Base-by-base conservation (phyloP, 2,113 vertebrate species). In the Poeciliopsis turrubarensis region DNA sequence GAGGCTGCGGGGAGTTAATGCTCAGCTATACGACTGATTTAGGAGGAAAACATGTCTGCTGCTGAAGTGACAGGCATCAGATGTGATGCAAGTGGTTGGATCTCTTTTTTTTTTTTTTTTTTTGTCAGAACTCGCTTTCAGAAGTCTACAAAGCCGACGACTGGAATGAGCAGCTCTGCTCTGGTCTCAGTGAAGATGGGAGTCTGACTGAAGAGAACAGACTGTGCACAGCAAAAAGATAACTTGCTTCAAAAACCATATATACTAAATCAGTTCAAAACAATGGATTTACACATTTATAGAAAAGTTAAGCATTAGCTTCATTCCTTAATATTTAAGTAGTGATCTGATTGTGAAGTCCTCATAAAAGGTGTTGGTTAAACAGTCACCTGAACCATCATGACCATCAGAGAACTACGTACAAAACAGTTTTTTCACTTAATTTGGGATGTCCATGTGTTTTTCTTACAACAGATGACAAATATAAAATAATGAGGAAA, bases 1-100 rank as follows among this genome's bases (percentile, higher is more conserved):
- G 66, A 60, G 39, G 41, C 31, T 68, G 66, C 41, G 68, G 65
- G 54, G 51, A 80, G 72, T 85, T 72, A 84, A 72, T 30, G 8
- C 70, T 68, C 70, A 70, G 65, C 9, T 65, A 30, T 60, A 41
- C 37, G 5, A 51, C 61, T 70, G 80, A 67, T 73, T 75, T 68
- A 62, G 73, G 57, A 30, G 12, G 60, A 57, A 30, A 60, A 60
- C 39, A 62, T 27, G 26, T 72, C 63, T 75, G 77, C 75, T 66
- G 27, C n/a, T 4, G 73, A 17, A 72, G 70, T 70, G 73, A 83
- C 69, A 51, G 72, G 47, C 34, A 15, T 83, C 69, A 78, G 31
- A 67, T 60, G 47, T 66, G 41, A 73, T 30, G 32, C 30, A 70
- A 60, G 61, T 66, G 47, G 75, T 65, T 60, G 41, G 15, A 27